Percentiles rank a stretch among this genome's conserved stretches.
Conservation (phyloP, 2,113 vertebrate species). For the Gasterosteus nipponicus region DNA sequence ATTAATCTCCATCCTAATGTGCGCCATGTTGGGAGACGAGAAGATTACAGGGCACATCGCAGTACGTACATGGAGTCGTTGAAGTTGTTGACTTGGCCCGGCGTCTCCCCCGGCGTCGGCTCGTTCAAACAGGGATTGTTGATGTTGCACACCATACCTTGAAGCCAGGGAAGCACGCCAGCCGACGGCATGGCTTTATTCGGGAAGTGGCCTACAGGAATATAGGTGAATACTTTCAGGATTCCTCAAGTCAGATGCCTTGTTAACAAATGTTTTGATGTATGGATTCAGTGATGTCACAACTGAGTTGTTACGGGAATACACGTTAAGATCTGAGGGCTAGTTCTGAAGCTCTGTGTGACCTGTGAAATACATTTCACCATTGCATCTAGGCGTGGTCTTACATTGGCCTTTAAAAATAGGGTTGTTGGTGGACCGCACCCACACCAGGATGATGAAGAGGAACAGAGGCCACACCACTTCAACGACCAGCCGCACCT, state of each 20-base stretch:
- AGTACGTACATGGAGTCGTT: conserved; percentile 90
- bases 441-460: conserved; percentile 94
- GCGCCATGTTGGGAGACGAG: not conserved
- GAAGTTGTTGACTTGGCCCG: conserved; percentile 96
- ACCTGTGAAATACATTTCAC: not conserved
- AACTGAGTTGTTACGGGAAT: not conserved
- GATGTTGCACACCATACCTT: conserved; percentile 95
- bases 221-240: not conserved
- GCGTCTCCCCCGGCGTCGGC: conserved; percentile 94
- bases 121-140: conserved; percentile 92
- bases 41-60: not conserved
- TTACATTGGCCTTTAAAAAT: conserved; percentile 93
- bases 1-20: not conserved
- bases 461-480: conserved; percentile 95
- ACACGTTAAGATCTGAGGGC: not conserved
- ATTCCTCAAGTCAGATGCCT: not conserved
- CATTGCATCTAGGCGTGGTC: conserved; percentile 65
- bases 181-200: conserved; percentile 99
- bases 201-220: conserved; percentile 90
- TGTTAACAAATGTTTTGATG: not conserved
- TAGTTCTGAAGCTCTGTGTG: not conserved
- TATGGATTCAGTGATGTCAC: not conserved
- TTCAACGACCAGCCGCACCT: conserved; percentile 92
- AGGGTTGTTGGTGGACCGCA: conserved; percentile 90
- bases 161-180: conserved; percentile 94